Evolutionary conservation across 2,797 vertebrate species (phyloP).

Genomic region (Saxicola maurus): DNA sequence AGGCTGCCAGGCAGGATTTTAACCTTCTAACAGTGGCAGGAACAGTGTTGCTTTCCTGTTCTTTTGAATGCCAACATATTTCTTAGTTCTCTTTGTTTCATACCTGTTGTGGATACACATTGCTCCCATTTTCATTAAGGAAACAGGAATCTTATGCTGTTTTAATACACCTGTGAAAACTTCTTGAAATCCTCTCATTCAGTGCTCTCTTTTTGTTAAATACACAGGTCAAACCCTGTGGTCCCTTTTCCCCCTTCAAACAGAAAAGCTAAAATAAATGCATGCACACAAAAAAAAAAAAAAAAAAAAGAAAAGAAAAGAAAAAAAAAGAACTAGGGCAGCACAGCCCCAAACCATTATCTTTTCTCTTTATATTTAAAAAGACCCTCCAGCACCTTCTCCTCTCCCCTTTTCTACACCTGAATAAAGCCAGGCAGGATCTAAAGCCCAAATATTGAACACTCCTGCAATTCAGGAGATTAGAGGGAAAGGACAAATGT

Average conservation of each 20-base stretch:
- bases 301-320: too few relatives aligned
- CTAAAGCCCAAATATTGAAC: not conserved
- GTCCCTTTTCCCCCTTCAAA: not conserved
- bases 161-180: slow-evolving; percentile 4
- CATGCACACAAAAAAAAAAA: not conserved
- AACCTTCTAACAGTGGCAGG: slow-evolving; percentile 24
- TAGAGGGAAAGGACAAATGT: slow-evolving; percentile 48
- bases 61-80: not conserved
- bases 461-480: slow-evolving; percentile 23
- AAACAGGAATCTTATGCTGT: not conserved
- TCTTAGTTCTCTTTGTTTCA: slow-evolving; percentile 23
- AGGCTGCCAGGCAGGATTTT: slow-evolving; percentile 23
- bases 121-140: not conserved
- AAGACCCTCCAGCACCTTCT: not conserved
- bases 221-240: not conserved
- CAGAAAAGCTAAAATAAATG: slow-evolving; percentile 2
- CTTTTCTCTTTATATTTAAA: not conserved
- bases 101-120: not conserved
- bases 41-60: slow-evolving; percentile 13
- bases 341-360: not conserved
- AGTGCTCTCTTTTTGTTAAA: slow-evolving; percentile 6
- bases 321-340: not conserved
- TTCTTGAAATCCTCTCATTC: slow-evolving; percentile 2
- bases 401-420: not conserved
- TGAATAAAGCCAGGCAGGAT: slow-evolving; percentile 9